Percentiles rank a stretch among this genome's conserved stretches.
phyloP scores from a whole-genome alignment of 2,113 vertebrate genomes.

The Centropus unirufus region DNA sequence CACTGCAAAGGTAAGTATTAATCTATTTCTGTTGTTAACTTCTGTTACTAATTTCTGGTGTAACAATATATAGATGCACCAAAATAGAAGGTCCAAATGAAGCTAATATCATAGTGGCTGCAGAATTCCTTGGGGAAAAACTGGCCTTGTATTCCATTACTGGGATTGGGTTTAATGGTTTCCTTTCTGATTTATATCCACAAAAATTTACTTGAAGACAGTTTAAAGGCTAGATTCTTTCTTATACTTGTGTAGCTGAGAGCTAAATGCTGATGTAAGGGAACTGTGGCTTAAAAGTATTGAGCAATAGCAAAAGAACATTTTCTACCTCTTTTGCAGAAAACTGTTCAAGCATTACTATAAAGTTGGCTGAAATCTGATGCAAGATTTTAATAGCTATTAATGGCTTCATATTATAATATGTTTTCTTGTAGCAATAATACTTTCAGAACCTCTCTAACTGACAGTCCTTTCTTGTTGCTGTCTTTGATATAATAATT shows the following conservation, averaged over 20 bases:
- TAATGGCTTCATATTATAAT: neutral
- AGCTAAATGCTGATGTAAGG: neutral
- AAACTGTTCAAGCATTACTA: neutral
- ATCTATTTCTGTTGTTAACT: neutral
- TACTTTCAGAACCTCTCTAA: neutral
- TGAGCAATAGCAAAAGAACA: neutral
- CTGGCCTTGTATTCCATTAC: neutral
- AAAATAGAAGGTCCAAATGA: neutral
- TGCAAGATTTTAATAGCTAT: neutral
- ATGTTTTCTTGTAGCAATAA: neutral
- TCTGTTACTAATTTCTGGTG: neutral
- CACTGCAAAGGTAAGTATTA: neutral
- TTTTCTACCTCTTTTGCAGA: neutral
- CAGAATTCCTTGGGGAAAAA: neutral
- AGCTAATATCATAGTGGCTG: neutral
- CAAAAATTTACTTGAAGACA: neutral
- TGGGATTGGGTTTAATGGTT: neutral
- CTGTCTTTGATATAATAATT: neutral
- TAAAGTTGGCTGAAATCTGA: neutral
- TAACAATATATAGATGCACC: neutral
- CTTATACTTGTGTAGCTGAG: neutral
- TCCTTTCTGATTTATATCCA: neutral
- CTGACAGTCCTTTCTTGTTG: neutral
- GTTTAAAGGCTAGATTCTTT: constrained; percentile 5
- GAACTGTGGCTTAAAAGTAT: neutral